phyloP scores from a whole-genome alignment of 2,797 vertebrate genomes.

The Thunnus albacares region DNA sequence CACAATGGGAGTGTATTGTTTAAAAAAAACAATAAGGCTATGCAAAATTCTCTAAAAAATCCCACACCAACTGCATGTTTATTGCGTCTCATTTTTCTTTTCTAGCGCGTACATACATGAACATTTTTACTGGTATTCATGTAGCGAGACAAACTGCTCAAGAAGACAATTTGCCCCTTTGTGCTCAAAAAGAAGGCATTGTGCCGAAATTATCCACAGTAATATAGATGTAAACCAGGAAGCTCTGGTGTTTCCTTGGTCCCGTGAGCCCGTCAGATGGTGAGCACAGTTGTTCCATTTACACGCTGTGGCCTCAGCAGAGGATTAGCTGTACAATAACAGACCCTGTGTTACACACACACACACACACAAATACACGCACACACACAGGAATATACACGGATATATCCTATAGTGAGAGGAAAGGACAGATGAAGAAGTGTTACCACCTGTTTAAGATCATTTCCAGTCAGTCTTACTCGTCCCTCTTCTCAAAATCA shows the following conservation, averaged over 20 bases:
- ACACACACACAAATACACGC: conserved; percentile 21
- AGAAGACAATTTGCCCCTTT: conserved; percentile 14
- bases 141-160: background rate
- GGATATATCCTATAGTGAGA: conserved; percentile 40
- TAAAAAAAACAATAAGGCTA: background rate
- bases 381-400: conserved; percentile 25
- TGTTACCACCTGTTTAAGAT: conserved; percentile 65
- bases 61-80: background rate
- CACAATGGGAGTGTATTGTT: background rate
- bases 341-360: conserved; percentile 53
- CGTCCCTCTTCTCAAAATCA: background rate
- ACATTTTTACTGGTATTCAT: background rate
- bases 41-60: background rate
- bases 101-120: background rate
- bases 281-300: conserved; percentile 66
- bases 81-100: background rate
- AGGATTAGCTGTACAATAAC: conserved; percentile 73
- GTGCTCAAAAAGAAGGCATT: conserved; percentile 29
- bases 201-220: background rate
- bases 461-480: conserved; percentile 20
- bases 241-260: conserved; percentile 39
- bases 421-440: conserved; percentile 48
- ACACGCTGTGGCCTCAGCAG: conserved; percentile 49
- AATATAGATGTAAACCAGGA: conserved; percentile 51
- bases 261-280: conserved; percentile 47